Percentiles rank a stretch among this genome's conserved stretches.
Evolutionary conservation across 1,140 invertebrate species (phyloP).

Genomic region (Lerema accius): DNA sequence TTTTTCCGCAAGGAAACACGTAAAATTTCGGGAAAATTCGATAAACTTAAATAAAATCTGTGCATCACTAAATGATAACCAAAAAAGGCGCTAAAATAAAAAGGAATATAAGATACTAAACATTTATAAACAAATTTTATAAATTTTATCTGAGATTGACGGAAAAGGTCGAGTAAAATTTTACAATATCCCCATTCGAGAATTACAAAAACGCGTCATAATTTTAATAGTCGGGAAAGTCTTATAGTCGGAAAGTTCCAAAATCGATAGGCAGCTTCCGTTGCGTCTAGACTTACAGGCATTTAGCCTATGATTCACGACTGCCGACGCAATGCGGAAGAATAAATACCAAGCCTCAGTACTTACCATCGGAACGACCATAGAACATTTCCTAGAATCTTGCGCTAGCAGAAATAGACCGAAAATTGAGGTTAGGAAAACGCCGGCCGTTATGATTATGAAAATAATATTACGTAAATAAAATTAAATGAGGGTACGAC

Average conservation of each 20-base stretch:
- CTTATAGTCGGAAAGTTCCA: slow-evolving; percentile 28
- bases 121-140: no score
- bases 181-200: no score
- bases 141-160: no score
- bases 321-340: slow-evolving; percentile 53
- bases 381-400: slow-evolving; percentile 19
- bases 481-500: slow-evolving; percentile 49
- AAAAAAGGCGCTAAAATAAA: no score
- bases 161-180: no score
- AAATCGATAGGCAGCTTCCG: slow-evolving; percentile 43
- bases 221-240: no score
- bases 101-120: no score
- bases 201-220: no score
- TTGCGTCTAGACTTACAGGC: slow-evolving; percentile 44
- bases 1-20: no score
- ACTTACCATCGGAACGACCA: slow-evolving; percentile 13
- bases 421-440: slow-evolving; percentile 47
- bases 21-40: no score
- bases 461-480: slow-evolving; percentile 42
- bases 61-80: no score
- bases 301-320: slow-evolving; percentile 34
- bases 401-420: slow-evolving; percentile 23
- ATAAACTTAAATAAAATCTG: no score
- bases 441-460: slow-evolving; percentile 44
- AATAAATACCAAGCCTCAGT: slow-evolving; percentile 17